These are phyloP conservation scores for Ursus arctos DNA, from an alignment of 2,113 vertebrate genomes.

Conservation along the genomic window DNA sequence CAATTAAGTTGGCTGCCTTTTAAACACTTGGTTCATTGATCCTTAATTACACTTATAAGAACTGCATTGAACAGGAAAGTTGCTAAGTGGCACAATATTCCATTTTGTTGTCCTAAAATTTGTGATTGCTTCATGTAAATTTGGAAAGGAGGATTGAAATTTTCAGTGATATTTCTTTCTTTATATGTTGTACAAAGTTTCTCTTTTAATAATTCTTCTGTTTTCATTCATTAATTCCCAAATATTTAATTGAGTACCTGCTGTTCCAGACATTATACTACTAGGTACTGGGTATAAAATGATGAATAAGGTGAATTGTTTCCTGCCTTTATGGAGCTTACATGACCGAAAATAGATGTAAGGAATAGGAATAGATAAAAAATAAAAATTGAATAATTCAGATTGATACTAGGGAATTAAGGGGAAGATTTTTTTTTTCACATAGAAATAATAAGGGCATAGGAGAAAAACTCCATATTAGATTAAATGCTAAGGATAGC, in stretches of 20 bases:
- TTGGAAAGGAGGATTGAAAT: neutral
- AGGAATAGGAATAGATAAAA: neutral
- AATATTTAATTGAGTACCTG: constrained; percentile 8
- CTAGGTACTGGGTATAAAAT: neutral
- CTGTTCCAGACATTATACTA: neutral
- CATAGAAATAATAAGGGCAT: neutral
- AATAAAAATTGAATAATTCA: constrained; percentile 7
- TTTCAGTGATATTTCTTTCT: neutral
- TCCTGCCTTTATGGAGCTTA: neutral
- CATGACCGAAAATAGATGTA: neutral
- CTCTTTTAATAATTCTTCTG: neutral
- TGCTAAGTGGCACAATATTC: constrained; percentile 74
- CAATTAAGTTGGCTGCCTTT: constrained; percentile 86
- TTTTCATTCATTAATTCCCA: neutral
- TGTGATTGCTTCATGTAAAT: constrained; percentile 40
- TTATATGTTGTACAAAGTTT: neutral
- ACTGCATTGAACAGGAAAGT: constrained; percentile 75
- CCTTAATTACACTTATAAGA: constrained; percentile 85
- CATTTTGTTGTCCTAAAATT: constrained; percentile 67
- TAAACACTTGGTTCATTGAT: constrained; percentile 86
- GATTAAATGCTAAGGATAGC: neutral
- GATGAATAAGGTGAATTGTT: neutral
- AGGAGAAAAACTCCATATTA: neutral
- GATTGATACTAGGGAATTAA: neutral
- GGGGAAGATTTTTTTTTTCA: neutral